These are phyloP conservation scores for Neodiprion virginianus DNA, from an alignment of 1,140 invertebrate genomes.

Conservation along the genomic window DNA sequence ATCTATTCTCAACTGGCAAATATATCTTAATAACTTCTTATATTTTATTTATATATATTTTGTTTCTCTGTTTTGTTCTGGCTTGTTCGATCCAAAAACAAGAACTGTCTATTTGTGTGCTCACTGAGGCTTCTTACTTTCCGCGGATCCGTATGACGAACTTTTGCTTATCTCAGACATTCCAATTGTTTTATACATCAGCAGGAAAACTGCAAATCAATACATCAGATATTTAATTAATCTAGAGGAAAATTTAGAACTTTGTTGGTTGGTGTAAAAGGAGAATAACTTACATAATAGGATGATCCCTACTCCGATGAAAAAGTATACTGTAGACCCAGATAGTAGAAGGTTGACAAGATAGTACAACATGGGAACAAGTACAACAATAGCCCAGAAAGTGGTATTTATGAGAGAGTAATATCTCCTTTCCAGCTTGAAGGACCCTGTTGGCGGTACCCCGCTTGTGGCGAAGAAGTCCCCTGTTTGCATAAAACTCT, in stretches of 20 bases:
- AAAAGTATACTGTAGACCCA: conserved; percentile 76
- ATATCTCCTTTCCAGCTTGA: conserved; percentile 65
- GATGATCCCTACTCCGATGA: conserved; percentile 71
- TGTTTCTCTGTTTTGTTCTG: neutral
- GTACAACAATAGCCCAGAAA: conserved; percentile 73
- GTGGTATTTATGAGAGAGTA: conserved; percentile 76
- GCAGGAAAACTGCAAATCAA: conserved; percentile 75
- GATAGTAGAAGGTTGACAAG: conserved; percentile 72
- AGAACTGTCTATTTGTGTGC: neutral
- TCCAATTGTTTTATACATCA: conserved; percentile 80
- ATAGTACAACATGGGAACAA: conserved; percentile 76
- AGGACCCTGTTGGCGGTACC: conserved; percentile 66
- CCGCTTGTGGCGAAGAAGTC: conserved; percentile 82
- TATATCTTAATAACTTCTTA: neutral
- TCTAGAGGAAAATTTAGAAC: conserved; percentile 36
- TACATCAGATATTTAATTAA: conserved; percentile 36
- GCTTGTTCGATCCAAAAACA: neutral
- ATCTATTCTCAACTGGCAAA: neutral
- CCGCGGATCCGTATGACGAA: conserved; percentile 76
- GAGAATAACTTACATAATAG: conserved; percentile 71
- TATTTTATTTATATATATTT: neutral
- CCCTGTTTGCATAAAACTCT: conserved; percentile 82
- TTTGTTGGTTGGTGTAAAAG: conserved; percentile 32
- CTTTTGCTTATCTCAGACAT: conserved; percentile 85
- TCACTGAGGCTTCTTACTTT: conserved; percentile 41